A percentile compares a stretch with the other conserved stretches of the same genome.
Evolutionary conservation across 2,113 vertebrate species (phyloP).

Genomic region (Serinus canaria): DNA sequence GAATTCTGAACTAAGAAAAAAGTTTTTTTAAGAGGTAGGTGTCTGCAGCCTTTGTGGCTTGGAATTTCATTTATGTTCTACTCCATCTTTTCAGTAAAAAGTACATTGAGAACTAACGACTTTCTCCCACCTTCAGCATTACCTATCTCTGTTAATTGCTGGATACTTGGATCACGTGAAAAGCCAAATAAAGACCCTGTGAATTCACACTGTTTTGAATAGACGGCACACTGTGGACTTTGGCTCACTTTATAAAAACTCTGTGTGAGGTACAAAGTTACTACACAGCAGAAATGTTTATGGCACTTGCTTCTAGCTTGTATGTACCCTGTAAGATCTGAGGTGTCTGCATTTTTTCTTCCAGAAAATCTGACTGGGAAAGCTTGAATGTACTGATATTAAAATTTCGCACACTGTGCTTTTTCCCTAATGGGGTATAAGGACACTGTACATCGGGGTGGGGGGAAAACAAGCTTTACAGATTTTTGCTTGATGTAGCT

Average conservation of each 20-base stretch:
- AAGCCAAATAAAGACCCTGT: neutral
- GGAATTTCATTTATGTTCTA: neutral
- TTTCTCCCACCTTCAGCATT: neutral
- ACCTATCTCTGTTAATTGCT: neutral
- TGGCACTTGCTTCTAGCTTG: neutral
- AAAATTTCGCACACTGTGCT: neutral
- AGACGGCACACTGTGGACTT: neutral
- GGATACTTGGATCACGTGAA: neutral
- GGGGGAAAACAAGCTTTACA: neutral
- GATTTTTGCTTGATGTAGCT: neutral
- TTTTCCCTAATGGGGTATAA: neutral
- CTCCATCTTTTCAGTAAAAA: neutral
- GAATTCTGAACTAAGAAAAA: neutral
- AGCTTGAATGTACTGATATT: neutral
- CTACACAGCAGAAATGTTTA: neutral
- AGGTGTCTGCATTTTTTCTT: neutral
- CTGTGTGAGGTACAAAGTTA: neutral
- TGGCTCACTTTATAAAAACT: neutral
- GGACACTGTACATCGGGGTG: fast-evolving
- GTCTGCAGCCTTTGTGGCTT: neutral
- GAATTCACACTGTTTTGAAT: neutral
- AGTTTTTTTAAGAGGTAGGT: neutral
- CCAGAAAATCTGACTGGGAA: neutral
- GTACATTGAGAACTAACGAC: neutral
- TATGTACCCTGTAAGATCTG: neutral